Evolutionary conservation across 2,113 vertebrate species (phyloP), one percentile per base, ranked within the genome.

Genomic region (Gambusia affinis): DNA sequence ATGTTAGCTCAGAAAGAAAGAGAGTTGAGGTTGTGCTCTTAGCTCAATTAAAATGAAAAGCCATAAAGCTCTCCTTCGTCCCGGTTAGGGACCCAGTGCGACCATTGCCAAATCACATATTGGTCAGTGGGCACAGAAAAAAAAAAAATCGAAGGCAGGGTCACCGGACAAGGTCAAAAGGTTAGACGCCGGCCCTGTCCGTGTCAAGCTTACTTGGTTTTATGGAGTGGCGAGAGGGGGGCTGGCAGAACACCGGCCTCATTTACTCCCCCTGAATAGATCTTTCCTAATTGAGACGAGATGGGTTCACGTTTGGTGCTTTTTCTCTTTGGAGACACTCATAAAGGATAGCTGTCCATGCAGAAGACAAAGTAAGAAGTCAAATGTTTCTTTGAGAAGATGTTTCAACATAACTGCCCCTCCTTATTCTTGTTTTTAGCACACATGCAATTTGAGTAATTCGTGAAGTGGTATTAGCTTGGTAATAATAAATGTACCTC

Each of bases 81-180:
- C 92, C 73, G 76, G 93, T 95, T 95, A 86, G 93, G 84, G 91
- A 92, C 94, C 90, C 81, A 91, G 71, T 88, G 90, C 1, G 87
- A 91, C 92, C 92, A 93, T 94, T 92, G 93, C 94, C 94, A 94
- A 95, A 95, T 96, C 94, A 96, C 89, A 89, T 95, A 96, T 95
- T 95, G 92, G 93, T 94, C 94, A 89, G 81, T 87, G 90, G 76
- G 91, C 93, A 90, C 89, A 85, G 22, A 65, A 66, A 93, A 87
- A 93, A 84, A 37, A 37, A 10, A 10, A 94, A 95, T 95, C 91
- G 93, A 96, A 96, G 82, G 74, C 65, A 44, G 92, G 94, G 94
- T 95, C 95, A 94, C 92, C 61, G 93, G 94, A 95, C 91, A 94
- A 90, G 95, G 92, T 88, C 92, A 96, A 88, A 42, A 96, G 94